Base-by-base conservation (phyloP, 1,140 invertebrate species). In the Adoxophyes honmai region DNA sequence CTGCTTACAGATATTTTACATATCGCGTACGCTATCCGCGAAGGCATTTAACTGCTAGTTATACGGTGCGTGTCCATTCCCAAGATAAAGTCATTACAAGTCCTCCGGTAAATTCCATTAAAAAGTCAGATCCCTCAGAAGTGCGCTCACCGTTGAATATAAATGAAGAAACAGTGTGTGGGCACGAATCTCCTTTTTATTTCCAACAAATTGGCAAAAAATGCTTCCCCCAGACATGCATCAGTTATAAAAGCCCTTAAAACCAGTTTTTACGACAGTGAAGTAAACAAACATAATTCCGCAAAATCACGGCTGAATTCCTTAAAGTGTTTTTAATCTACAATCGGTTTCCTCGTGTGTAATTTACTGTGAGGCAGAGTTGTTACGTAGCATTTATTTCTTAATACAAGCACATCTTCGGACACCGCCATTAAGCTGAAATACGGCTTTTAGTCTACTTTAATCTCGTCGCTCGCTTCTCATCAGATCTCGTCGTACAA, bases 391-490 rank as follows among this genome's bases (percentile, higher is more conserved):
- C 62, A 57, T 71, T 75, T 73, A 78, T 73, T 62, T 66, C 62
- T 64, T 66, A 56, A 72, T 66, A 64, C 39, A 34, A 63, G 51
- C 52, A 62, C 60, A 55, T 66, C 52, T 62, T 62, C 55, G 66
- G 65, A 70, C 64, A 68, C 55, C 48, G 60, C 53, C 55, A 74
- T 73, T 76, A 80, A 73, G 42, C 38, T 71, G 68, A 75, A 73
- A 75, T 76, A 73, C 64, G 60, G 52, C 64, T 63, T 60, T 68
- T 68, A 68, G 38, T 53, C 64, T 74, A 66, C 64, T 71, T 64
- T 64, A 70, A 74, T 78, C 67, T 73, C 39, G 48, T 55, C 6
- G 21, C 55, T 62, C 16, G 52, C 53, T 67, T 72, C 66, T 72
- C 66, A 78, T 72, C 67, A 65, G 65, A 59, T 53, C 14, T 44